Conservation (phyloP, 2,797 vertebrate species). For the Enteromius unitaeniatus region DNA sequence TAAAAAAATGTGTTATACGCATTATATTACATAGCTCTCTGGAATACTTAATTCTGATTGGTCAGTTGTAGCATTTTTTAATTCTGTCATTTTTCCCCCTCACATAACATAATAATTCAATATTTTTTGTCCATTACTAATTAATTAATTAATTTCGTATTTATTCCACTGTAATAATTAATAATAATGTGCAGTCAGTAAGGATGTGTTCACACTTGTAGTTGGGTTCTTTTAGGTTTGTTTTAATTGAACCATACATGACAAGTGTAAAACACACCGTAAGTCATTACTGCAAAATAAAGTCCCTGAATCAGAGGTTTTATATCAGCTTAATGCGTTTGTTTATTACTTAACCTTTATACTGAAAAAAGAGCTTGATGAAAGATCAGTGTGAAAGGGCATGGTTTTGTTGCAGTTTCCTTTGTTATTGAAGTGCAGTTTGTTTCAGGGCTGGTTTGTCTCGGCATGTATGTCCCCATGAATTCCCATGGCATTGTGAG, state of each 20-base stretch:
- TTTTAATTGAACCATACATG: too few species aligned
- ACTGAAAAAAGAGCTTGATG: not conserved
- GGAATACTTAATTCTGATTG: not conserved
- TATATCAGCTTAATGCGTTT: not conserved
- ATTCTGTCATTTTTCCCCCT: not conserved
- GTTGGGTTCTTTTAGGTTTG: too few species aligned
- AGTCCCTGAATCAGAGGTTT: not conserved
- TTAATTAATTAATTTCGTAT: too few species aligned
- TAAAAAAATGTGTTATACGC: not conserved
- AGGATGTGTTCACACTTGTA: too few species aligned
- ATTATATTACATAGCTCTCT: not conserved
- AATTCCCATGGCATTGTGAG: conserved; percentile 37
- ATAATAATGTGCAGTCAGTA: conserved; percentile 2
- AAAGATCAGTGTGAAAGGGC: conserved; percentile 30
- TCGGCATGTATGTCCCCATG: not conserved
- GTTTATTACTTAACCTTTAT: conserved; percentile 11
- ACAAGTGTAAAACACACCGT: too few species aligned
- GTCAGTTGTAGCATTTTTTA: not conserved
- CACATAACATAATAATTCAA: not conserved
- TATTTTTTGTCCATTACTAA: not conserved
- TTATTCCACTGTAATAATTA: not conserved
- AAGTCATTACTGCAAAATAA: conserved; percentile 15
- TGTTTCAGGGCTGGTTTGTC: not conserved
- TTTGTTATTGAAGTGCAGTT: conserved; percentile 7
- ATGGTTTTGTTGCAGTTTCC: conserved; percentile 19